Conservation (phyloP, 2,797 vertebrate species). For the Iguana delicatissima region DNA sequence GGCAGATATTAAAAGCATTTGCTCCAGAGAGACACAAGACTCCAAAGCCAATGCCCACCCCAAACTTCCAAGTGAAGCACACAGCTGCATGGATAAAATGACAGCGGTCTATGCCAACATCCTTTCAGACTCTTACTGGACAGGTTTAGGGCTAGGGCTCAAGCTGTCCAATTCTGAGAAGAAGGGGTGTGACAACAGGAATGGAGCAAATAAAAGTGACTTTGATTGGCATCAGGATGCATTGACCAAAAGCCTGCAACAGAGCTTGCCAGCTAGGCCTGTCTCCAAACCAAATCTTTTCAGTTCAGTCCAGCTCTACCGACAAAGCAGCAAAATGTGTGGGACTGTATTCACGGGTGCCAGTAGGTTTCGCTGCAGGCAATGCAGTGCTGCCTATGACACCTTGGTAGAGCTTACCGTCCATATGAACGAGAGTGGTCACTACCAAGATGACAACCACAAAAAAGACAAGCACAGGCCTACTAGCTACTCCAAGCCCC, state of each 20-base stretch:
- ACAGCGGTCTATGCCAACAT: slow-evolving; percentile 98
- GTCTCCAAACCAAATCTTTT: slow-evolving; percentile 96
- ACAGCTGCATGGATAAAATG: slow-evolving; percentile 97
- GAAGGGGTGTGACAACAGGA: slow-evolving; percentile 92
- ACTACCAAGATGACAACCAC: slow-evolving; percentile 99
- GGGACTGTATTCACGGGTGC: slow-evolving; percentile 95
- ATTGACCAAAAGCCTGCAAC: slow-evolving; percentile 95
- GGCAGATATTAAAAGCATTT: slow-evolving; percentile 91
- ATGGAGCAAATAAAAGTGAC: slow-evolving; percentile 89
- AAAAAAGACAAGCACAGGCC: slow-evolving; percentile 91
- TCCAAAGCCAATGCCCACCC: slow-evolving; percentile 78
- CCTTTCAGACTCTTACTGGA: slow-evolving; percentile 98
- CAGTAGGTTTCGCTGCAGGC: slow-evolving; percentile 96
- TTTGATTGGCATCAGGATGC: slow-evolving; percentile 99
- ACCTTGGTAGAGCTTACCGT: slow-evolving; percentile 96
- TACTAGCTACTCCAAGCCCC: slow-evolving; percentile 91
- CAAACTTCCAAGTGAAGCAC: slow-evolving; percentile 88
- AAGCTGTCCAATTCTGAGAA: slow-evolving; percentile 90
- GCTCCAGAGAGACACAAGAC: slow-evolving; percentile 86
- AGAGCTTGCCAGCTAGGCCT: slow-evolving; percentile 90
- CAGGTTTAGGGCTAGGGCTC: slow-evolving; percentile 92
- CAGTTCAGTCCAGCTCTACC: slow-evolving; percentile 97
- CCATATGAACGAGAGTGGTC: slow-evolving; percentile 98
- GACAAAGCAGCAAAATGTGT: slow-evolving; percentile 93
- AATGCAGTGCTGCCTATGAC: slow-evolving; percentile 97